Base-by-base conservation (phyloP, 2,113 vertebrate species). In the Alectura lathami region DNA sequence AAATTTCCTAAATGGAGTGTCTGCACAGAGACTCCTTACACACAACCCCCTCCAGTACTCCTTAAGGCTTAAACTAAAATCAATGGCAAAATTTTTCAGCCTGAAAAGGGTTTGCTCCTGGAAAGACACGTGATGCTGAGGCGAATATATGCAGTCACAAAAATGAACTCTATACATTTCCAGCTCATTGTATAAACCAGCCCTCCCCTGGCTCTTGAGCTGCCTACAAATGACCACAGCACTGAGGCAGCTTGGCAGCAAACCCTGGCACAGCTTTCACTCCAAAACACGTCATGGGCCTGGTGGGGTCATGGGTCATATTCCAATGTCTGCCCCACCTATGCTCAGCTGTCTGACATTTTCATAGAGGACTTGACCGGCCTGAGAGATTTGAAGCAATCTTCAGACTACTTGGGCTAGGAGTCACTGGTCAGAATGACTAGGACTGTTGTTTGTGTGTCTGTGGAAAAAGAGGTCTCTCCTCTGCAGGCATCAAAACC, bases 11-110 rank as follows among this genome's bases (percentile, higher is more conserved):
- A 80, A 88, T 0, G 2, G 2, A 80, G 16, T 12, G 2, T 51
- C 17, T 1, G 1, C 40, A 48, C 34, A 56, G 74, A 85, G 38
- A 38, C 0, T 2, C 2, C 4, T 8, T 57, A 56, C 57, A 36
- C 1, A 11, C 5, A 91, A 21, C 3, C 4, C 3, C 5, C 30
- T 57, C 43, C 16, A 73, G 70, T 83, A 63, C 32, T 86, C 38
- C 14, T 54, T 56, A 67, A 77, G 18, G 1, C 27, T 91, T 67
- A 59, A 13, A 29, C 7, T 66, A 80, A 93, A 88, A 40, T 43
- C 7, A 50, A 2, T 36, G 18, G 16, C 57, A 89, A 79, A 92
- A 69, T 14, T 70, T 45, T 85, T 72, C 63, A 68, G 2, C 5
- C 24, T 85, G 60, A 73, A 53, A 42, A 75, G 2, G 4, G 4